Percentiles rank a stretch among this genome's conserved stretches.
These are phyloP conservation scores for Pomacea maculata DNA, from an alignment of 1,140 invertebrate genomes.

Conservation along the genomic window DNA sequence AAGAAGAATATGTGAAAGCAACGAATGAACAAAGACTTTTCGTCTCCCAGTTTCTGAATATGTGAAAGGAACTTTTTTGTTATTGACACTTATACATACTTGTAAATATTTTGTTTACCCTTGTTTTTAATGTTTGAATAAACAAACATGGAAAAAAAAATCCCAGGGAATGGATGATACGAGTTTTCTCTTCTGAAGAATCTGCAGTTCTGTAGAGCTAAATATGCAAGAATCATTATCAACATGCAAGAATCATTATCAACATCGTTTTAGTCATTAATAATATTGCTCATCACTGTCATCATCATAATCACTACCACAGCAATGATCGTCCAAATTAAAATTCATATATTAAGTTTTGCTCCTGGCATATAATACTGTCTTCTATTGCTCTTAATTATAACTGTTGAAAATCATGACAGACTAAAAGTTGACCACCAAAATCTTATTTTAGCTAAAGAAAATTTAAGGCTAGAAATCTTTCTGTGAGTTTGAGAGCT, in stretches of 20 bases:
- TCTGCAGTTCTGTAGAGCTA: background rate
- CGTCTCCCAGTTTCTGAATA: no score
- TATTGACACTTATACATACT: no score
- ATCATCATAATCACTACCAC: background rate
- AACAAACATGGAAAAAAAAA: background rate
- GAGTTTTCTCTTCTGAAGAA: background rate
- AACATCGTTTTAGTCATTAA: background rate
- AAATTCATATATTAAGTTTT: background rate
- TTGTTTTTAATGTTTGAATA: no score
- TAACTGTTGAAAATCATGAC: background rate
- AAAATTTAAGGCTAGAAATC: background rate
- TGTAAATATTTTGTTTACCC: no score
- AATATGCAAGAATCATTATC: background rate
- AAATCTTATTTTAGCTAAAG: background rate
- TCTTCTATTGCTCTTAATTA: background rate
- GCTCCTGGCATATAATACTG: background rate
- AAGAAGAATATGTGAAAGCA: no score
- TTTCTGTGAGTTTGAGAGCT: no score
- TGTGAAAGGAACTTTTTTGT: no score
- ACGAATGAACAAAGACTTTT: no score
- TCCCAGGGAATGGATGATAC: background rate
- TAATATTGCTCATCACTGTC: no score
- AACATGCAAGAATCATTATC: background rate
- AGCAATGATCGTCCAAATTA: background rate
- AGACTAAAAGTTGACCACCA: background rate